phyloP scores from a whole-genome alignment of 2,113 vertebrate species.

The Oncorhynchus tshawytscha region DNA sequence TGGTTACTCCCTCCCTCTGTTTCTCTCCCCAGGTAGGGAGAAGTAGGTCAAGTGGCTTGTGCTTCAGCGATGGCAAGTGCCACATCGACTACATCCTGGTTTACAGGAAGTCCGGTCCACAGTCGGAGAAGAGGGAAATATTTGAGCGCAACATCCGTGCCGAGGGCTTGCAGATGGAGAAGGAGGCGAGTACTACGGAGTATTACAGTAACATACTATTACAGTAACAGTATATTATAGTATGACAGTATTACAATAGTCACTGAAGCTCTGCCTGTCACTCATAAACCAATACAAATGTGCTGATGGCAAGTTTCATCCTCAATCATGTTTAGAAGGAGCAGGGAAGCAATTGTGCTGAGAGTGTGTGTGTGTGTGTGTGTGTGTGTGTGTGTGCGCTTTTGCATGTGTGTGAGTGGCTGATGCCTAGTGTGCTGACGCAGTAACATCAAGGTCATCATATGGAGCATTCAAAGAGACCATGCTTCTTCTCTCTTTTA shows the following conservation, averaged over 20 bases:
- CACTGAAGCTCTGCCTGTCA: background rate
- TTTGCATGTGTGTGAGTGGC: background rate
- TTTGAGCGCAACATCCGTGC: constrained; percentile 93
- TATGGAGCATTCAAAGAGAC: constrained; percentile 5
- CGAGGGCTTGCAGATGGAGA: constrained; percentile 91
- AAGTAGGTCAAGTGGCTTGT: constrained; percentile 80
- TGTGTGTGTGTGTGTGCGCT: background rate
- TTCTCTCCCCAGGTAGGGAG: constrained; percentile 68
- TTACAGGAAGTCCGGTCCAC: constrained; percentile 85
- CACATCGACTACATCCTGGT: constrained; percentile 92
- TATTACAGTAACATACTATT: constrained; percentile 6
- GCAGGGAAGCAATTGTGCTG: background rate
- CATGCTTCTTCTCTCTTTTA: constrained; percentile 19
- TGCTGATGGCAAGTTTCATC: constrained; percentile 25
- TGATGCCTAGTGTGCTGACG: constrained; percentile 2
- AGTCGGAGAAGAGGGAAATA: constrained; percentile 88
- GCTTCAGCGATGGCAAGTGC: constrained; percentile 88
- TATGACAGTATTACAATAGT: too few relatives aligned
- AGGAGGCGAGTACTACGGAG: constrained; percentile 70
- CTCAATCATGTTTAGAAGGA: background rate
- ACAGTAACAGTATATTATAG: too few relatives aligned
- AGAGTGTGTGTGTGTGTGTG: background rate
- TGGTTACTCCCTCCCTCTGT: background rate
- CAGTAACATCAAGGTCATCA: constrained; percentile 29
- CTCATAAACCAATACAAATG: constrained; percentile 24